A percentile compares a stretch with the other conserved stretches of the same genome.
These are phyloP conservation scores for Colletes collaris DNA, from an alignment of 2,888 invertebrate species.

Conservation along the genomic window DNA sequence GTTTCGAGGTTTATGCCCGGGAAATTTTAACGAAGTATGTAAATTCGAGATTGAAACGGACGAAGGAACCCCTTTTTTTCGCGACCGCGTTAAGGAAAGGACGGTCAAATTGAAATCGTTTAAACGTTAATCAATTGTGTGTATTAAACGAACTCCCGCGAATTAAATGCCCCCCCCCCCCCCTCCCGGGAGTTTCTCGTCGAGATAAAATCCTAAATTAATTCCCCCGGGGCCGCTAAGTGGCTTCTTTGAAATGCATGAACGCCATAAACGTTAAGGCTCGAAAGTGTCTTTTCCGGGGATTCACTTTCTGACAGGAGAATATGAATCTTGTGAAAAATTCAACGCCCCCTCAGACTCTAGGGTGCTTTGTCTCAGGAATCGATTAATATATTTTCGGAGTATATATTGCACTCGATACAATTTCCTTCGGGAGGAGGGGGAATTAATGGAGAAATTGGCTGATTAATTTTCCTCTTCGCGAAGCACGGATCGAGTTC, in stretches of 20 bases:
- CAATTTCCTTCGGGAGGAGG: too few species aligned
- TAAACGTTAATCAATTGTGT: constrained; percentile 45
- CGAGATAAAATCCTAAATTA: constrained; percentile 25
- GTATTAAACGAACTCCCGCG: constrained; percentile 20
- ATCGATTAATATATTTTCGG: too few species aligned
- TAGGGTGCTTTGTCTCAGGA: too few species aligned
- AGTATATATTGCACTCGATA: too few species aligned
- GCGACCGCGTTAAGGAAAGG: neutral
- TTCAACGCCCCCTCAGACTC: too few species aligned
- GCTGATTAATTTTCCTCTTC: too few species aligned
- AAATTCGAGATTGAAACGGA: constrained; percentile 1
- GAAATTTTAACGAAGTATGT: constrained; percentile 16
- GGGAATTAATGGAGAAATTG: too few species aligned
- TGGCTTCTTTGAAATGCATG: constrained; percentile 5
- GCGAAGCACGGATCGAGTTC: too few species aligned
- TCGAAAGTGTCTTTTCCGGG: too few species aligned
- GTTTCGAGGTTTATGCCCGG: neutral
- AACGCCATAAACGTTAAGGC: neutral
- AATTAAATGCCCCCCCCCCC: constrained; percentile 24
- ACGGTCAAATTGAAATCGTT: constrained; percentile 10
- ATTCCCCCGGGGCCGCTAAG: constrained; percentile 13
- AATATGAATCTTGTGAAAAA: too few species aligned
- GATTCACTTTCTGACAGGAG: too few species aligned
- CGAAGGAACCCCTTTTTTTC: neutral
- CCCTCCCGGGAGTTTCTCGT: neutral